Evolutionary conservation across 2,888 invertebrate genomes (phyloP).

Genomic region (Pomacea canaliculata): DNA sequence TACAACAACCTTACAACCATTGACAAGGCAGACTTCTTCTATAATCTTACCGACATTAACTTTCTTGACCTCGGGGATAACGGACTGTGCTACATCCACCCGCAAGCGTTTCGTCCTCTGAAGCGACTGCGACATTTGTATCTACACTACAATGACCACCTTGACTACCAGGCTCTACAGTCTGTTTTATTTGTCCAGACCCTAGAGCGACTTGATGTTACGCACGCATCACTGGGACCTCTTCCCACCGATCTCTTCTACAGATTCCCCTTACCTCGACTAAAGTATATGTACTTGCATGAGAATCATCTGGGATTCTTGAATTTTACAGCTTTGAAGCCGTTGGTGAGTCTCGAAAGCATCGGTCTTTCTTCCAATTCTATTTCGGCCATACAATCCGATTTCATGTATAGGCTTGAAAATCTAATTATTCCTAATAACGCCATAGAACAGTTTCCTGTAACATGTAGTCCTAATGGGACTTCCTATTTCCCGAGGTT

Average conservation of each 20-base stretch:
- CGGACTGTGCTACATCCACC: slow-evolving; percentile 2
- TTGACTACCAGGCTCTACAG: slow-evolving; percentile 9
- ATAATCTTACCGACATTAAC: background rate
- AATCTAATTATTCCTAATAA: slow-evolving; percentile 19
- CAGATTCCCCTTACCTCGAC: background rate
- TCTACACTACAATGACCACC: background rate
- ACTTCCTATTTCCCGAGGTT: slow-evolving; percentile 2
- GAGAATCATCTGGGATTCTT: slow-evolving; percentile 12
- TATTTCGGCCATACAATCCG: background rate
- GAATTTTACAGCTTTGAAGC: slow-evolving; percentile 10
- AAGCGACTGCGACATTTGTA: background rate
- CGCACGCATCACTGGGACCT: background rate
- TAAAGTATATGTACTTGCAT: slow-evolving; percentile 9
- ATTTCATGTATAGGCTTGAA: slow-evolving; percentile 1
- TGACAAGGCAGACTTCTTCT: background rate
- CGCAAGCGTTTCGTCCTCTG: background rate
- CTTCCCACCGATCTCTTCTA: slow-evolving; percentile 16
- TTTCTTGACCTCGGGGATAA: slow-evolving; percentile 7
- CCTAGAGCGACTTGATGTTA: slow-evolving; percentile 14
- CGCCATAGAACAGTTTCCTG: slow-evolving; percentile 16
- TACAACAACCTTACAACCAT: slow-evolving; percentile 23
- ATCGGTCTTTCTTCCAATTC: slow-evolving; percentile 7
- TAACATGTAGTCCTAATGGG: slow-evolving; percentile 15
- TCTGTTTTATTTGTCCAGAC: slow-evolving; percentile 15
- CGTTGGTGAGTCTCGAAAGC: slow-evolving; percentile 4